Percentiles rank a stretch among this genome's conserved stretches.
phyloP scores from a whole-genome alignment of 2,888 invertebrate species.

The Bugula neritina region DNA sequence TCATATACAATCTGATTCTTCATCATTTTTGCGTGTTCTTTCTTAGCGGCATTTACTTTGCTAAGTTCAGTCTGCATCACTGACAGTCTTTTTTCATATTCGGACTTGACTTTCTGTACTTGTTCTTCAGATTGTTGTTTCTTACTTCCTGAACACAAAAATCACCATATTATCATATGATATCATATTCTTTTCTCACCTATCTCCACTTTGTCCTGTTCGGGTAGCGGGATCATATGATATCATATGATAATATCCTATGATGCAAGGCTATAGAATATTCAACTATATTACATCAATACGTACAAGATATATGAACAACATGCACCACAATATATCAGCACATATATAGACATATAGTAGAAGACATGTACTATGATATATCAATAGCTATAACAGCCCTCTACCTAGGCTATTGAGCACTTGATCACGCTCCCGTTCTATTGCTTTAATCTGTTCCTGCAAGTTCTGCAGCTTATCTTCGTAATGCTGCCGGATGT shows the following conservation, averaged over 20 bases:
- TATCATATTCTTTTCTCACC: no score
- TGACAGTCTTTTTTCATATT: constrained; percentile 78
- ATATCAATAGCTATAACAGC: no score
- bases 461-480: constrained; percentile 78
- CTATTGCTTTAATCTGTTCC: constrained; percentile 76
- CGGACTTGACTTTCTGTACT: constrained; percentile 65
- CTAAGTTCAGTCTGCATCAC: constrained; percentile 80
- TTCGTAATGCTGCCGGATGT: constrained; percentile 84
- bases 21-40: constrained; percentile 79
- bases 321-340: no score
- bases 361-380: no score
- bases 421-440: constrained; percentile 84
- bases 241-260: no score
- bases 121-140: constrained; percentile 35
- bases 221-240: no score
- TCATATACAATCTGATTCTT: constrained; percentile 72
- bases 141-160: constrained; percentile 23
- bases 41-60: constrained; percentile 76
- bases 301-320: no score
- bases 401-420: constrained; percentile 57
- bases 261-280: no score
- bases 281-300: no score
- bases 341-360: no score
- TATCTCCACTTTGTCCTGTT: no score
- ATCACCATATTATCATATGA: no score